Evolutionary conservation across 2,797 vertebrate genomes (phyloP), one percentile per base, ranked within the genome.

Genomic region (Hoplostethus atlanticus): DNA sequence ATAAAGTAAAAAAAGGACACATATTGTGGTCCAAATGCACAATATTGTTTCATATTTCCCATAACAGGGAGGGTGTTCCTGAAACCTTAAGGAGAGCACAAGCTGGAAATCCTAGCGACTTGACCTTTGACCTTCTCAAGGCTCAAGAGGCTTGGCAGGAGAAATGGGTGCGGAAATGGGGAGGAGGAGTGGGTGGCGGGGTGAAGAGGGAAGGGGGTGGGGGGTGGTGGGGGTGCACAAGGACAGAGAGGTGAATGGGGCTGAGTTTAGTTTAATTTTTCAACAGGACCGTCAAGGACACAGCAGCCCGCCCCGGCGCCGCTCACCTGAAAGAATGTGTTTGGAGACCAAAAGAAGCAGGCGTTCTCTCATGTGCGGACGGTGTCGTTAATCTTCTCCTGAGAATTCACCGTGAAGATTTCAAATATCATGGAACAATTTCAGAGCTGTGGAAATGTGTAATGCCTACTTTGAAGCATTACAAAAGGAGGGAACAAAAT

Each of bases 271-370:
- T 85, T 91, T 68, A 87, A 93, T 90, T 90, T 92, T 92, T 90
- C 83, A 93, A 77, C 62, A 89, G 87, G 71, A 80, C 90, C 83
- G 84, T 90, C 85, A 93, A 92, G 85, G 87, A 89, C 65, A 59
- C 55, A 75, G 64, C 31, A 59, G 80, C 59, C 61, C 28, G 5
- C 21, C 60, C 51, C 65, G 6, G 73, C 72, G 79, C 75, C 82
- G 36, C 69, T 85, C 84, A 85, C 73, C 75, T 88, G 80, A 83
- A 77, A 83, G 13, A 67, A 79, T 48, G 50, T 59, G 69, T 52
- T 57, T 42, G 6, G 65, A 77, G 68, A 83, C 57, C 48, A 16
- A 64, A 80, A 50, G 58, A 31, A 38, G 61, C 65, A 6, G 53
- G 8, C 25, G 60, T 72, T 56, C 55, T 68, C 61, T 58, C 42